A percentile compares a stretch with the other conserved stretches of the same genome.
phyloP scores from a whole-genome alignment of 2,113 vertebrate species.

The Sapajus apella region DNA sequence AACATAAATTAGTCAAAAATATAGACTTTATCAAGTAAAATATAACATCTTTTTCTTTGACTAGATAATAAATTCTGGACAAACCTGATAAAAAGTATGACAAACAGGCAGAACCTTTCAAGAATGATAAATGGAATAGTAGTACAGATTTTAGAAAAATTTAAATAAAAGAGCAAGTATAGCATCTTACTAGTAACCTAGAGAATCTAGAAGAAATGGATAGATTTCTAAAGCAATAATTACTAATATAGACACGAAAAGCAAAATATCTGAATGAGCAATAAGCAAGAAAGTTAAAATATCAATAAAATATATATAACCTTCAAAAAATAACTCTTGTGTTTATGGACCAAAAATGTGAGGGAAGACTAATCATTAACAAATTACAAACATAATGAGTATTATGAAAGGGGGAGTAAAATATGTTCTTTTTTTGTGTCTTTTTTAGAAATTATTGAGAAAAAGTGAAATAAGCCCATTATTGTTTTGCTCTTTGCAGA shows the following conservation, averaged over 20 bases:
- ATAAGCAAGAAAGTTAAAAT: background rate
- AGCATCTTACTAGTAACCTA: background rate
- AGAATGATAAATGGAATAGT: background rate
- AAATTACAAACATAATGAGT: background rate
- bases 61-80: background rate
- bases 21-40: background rate
- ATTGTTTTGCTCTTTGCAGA: background rate
- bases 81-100: background rate
- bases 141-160: background rate
- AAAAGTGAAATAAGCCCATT: background rate
- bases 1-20: background rate
- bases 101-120: background rate
- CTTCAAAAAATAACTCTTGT: background rate
- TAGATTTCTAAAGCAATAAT: background rate
- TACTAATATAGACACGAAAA: background rate
- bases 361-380: background rate
- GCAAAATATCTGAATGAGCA: background rate
- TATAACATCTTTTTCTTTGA: background rate
- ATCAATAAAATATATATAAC: background rate
- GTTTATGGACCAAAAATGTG: background rate
- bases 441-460: conserved; percentile 8
- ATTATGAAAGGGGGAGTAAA: background rate
- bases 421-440: background rate
- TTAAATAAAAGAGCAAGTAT: background rate
- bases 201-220: background rate